Base-by-base conservation (phyloP, 2,888 invertebrate species). In the Heteromyza rotundicornis region DNA sequence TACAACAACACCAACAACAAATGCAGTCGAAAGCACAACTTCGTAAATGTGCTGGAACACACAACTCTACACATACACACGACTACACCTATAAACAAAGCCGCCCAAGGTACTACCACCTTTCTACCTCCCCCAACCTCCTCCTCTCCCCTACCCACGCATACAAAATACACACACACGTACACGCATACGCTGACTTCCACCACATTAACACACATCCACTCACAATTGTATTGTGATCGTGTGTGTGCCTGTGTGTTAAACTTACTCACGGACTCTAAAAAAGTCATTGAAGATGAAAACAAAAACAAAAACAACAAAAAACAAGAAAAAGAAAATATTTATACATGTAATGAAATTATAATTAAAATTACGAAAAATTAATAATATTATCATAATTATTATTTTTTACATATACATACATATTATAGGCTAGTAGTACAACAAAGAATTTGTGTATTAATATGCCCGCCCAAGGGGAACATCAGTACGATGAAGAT, bases 391-490 rank as follows among this genome's bases (percentile, higher is more conserved):
- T 51, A 60, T 51, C 51, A 56, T 27, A 27, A 52, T 40, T 54
- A 50, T 32, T 47, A 57, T 53, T 58, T 57, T n/a, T 54, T 59
- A 62, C 66, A 57, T 57, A 68, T 67, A 71, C 64, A 68, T 65
- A 68, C 69, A 70, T 70, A 68, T 74, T 66, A 66, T n/a, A 71
- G 70, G 70, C 67, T 71, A 70, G 68, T 67, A 70, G 70, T 72
- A 74, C 71, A 74, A 74, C 67, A 70, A 68, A 69, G 60, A 59
- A 71, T 69, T 75, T 77, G 73, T 74, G 76, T 78, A 76, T 78
- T 74, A 73, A 70, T 69, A 66, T 64, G 67, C 72, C 76, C 74
- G 76, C 74, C 76, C 78, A 78, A 72, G 69, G n/a, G n/a, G n/a
- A n/a, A n/a, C n/a, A n/a, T n/a, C n/a, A n/a, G n/a, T n/a, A n/a